phyloP scores from a whole-genome alignment of 2,888 invertebrate species.

The Teinopalpus imperialis region DNA sequence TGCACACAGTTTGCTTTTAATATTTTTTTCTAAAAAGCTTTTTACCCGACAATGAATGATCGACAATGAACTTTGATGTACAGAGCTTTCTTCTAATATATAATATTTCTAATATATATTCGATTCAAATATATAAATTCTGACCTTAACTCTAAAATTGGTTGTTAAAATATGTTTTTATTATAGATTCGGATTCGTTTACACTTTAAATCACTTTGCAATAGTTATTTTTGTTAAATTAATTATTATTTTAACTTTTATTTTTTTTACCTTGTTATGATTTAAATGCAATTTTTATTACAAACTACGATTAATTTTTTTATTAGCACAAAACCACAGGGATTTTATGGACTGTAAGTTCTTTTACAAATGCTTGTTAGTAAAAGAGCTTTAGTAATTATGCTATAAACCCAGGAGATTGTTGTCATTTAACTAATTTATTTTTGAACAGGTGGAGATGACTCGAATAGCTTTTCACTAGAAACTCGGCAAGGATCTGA shows the following conservation, averaged over 20 bases:
- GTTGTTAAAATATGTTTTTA: no score
- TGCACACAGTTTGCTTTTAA: no score
- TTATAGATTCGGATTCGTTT: no score
- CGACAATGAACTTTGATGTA: no score
- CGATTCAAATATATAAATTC: no score
- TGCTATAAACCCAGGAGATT: background rate
- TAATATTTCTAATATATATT: no score
- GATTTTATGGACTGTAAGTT: slow-evolving; percentile 26
- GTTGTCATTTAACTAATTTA: background rate
- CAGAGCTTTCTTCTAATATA: no score
- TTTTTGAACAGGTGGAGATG: slow-evolving; percentile 85
- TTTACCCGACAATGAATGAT: no score
- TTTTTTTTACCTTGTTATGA: background rate
- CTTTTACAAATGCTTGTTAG: slow-evolving; percentile 26
- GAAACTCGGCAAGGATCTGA: slow-evolving; percentile 91
- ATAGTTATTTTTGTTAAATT: background rate
- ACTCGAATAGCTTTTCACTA: slow-evolving; percentile 92
- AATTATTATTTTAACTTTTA: background rate
- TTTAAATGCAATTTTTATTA: slow-evolving; percentile 14
- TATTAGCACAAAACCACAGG: slow-evolving; percentile 26
- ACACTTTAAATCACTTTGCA: background rate
- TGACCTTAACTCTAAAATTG: no score
- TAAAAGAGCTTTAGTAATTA: slow-evolving; percentile 20
- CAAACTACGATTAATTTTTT: slow-evolving; percentile 18
- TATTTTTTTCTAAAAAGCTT: no score